Evolutionary conservation across 2,113 vertebrate species (phyloP), one percentile per base, ranked within the genome.

Genomic region (Ptychochromis oligacanthus): DNA sequence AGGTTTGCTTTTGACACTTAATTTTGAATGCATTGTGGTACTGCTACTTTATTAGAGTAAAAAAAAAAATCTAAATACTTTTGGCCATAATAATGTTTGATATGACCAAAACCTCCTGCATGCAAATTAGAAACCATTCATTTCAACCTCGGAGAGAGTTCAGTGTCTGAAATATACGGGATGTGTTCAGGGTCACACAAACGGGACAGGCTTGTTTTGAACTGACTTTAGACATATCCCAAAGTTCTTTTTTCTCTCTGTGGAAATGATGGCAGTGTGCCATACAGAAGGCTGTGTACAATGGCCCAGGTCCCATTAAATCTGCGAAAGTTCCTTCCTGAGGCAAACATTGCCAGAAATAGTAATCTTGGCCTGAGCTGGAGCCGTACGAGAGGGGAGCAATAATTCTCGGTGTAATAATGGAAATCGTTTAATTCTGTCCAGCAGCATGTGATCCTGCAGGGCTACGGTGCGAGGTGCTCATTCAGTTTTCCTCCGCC

Each of bases 201-300:
- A 88, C 70, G 40, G 60, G 61, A 46, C 85, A 38, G 83, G 79
- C 83, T 87, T 89, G 89, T 89, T 93, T 91, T 89, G 81, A 91
- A 88, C 64, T 87, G 79, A 79, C 89, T 88, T 87, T 54, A 77
- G 81, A 89, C 84, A 77, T 96, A 95, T 96, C 95, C 96, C 95
- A 96, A 95, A 96, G 95, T 64, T 65, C 81, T 82, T 77, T 78
- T 95, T 78, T 28, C 76, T 56, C 95, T 91, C 89, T 94, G 82
- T 95, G 89, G 86, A 94, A 82, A 94, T 82, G 72, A 96, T 97
- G 98, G 97, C 93, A 84, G 49, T 0, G 91, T 95, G 97, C 97
- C 97, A 98, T 97, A 97, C 97, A 97, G 97, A 97, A 98, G 97
- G 96, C 96, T 90, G 96, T 95, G 96, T 97, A 99, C 97, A 99